Evolutionary conservation across 2,888 invertebrate species (phyloP).

Genomic region (Polyommatus iphigenia): DNA sequence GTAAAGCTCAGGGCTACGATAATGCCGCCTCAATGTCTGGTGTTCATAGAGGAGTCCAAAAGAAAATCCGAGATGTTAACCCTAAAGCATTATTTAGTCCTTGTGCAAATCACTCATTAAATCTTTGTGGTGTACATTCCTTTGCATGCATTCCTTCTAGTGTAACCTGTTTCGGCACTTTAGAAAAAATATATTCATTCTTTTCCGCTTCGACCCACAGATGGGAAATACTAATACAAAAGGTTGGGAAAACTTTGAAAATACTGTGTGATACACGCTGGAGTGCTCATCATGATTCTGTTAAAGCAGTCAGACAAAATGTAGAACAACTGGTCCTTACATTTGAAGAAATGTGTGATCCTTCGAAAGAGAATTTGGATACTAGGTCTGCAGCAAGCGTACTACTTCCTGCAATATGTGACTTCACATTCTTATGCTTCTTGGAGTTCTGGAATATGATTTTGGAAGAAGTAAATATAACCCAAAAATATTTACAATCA

Average conservation of each 20-base stretch:
- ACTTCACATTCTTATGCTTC: slow-evolving; percentile 29
- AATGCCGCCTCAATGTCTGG: slow-evolving; percentile 33
- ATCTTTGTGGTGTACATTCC: slow-evolving; percentile 32
- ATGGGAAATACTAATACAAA: too few relatives aligned
- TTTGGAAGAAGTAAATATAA: too few relatives aligned
- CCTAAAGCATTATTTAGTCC: slow-evolving; percentile 36
- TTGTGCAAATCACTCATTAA: slow-evolving; percentile 38
- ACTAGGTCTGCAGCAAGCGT: too few relatives aligned
- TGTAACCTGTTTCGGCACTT: slow-evolving; percentile 29
- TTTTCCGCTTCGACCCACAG: slow-evolving; percentile 13
- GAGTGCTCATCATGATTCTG: not conserved
- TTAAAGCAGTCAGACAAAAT: slow-evolving; percentile 29
- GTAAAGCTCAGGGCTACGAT: slow-evolving; percentile 40
- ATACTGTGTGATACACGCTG: too few relatives aligned
- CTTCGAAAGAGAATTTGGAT: slow-evolving; percentile 18
- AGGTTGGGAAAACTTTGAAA: too few relatives aligned
- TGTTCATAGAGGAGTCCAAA: too few relatives aligned
- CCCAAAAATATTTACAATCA: slow-evolving; percentile 23
- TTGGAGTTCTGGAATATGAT: slow-evolving; percentile 20
- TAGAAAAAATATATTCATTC: slow-evolving; percentile 26
- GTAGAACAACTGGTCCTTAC: slow-evolving; percentile 20
- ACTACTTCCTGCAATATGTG: slow-evolving; percentile 29
- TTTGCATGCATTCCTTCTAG: slow-evolving; percentile 32
- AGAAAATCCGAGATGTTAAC: slow-evolving; percentile 11
- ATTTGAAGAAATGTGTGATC: slow-evolving; percentile 28